Conservation (phyloP, 2,888 invertebrate species). For the Lagria hirta region DNA sequence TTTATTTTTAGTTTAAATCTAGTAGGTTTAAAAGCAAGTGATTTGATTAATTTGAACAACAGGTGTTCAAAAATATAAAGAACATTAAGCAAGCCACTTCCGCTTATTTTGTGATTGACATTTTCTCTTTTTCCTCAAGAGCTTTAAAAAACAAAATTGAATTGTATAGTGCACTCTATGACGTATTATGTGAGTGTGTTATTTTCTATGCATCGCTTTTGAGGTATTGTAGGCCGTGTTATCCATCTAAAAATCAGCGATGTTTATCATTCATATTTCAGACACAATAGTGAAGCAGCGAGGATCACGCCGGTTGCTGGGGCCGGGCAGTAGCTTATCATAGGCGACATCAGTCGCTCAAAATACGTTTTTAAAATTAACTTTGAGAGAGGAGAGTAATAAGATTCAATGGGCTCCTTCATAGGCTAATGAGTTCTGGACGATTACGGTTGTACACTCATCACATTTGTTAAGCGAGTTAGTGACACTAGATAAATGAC, state of each 20-base stretch:
- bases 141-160: too few species aligned
- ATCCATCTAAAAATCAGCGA: slow-evolving; percentile 51
- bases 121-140: too few species aligned
- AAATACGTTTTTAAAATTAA: slow-evolving; percentile 53
- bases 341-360: slow-evolving; percentile 44
- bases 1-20: too few species aligned
- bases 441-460: slow-evolving; percentile 49
- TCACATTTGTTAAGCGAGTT: slow-evolving; percentile 50
- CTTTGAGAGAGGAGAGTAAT: slow-evolving; percentile 33
- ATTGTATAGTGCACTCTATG: slow-evolving; percentile 41
- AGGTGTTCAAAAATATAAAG: too few species aligned
- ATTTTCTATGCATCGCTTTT: slow-evolving; percentile 41
- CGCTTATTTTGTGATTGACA: too few species aligned
- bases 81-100: too few species aligned
- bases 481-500: slow-evolving; percentile 47
- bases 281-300: slow-evolving; percentile 50
- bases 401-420: slow-evolving; percentile 48
- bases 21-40: too few species aligned
- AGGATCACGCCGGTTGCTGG: slow-evolving; percentile 51
- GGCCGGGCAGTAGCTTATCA: slow-evolving; percentile 47
- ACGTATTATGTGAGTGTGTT: slow-evolving; percentile 31
- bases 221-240: slow-evolving; percentile 42
- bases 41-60: too few species aligned
- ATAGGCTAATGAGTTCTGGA: slow-evolving; percentile 53
- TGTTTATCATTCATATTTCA: slow-evolving; percentile 53